phyloP scores from a whole-genome alignment of 2,888 invertebrate genomes.

The Morpho helenor region DNA sequence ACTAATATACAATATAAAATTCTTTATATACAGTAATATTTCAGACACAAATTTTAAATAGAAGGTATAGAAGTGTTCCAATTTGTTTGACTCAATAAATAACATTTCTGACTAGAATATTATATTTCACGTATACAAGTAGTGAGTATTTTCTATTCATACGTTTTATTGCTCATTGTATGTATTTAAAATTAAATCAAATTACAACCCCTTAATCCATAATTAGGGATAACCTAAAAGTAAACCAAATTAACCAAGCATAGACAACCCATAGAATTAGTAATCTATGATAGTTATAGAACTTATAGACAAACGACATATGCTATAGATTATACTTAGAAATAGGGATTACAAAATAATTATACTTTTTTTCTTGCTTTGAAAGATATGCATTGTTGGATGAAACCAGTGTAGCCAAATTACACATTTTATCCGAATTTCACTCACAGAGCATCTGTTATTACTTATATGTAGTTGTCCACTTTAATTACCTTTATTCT shows the following conservation, averaged over 20 bases:
- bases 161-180: conserved; percentile 9
- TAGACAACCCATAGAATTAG: not conserved
- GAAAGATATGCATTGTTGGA: too few relatives aligned
- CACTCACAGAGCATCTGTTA: too few relatives aligned
- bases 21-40: conserved; percentile 56
- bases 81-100: conserved; percentile 43
- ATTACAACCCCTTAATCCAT: not conserved
- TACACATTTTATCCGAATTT: too few relatives aligned
- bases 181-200: not conserved
- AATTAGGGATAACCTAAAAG: not conserved
- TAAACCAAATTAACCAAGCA: not conserved
- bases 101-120: conserved; percentile 54
- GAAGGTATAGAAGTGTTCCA: conserved; percentile 52
- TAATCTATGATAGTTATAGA: too few relatives aligned
- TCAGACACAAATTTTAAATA: conserved; percentile 59
- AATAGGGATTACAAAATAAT: too few relatives aligned
- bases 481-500: too few relatives aligned
- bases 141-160: conserved; percentile 8
- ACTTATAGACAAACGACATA: too few relatives aligned
- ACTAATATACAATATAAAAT: conserved; percentile 68
- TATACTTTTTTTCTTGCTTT: too few relatives aligned
- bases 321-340: too few relatives aligned
- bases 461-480: too few relatives aligned
- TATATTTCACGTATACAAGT: conserved; percentile 2
- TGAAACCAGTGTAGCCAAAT: too few relatives aligned